Conservation (phyloP, 2,888 invertebrate species). For the Andrena minutula region DNA sequence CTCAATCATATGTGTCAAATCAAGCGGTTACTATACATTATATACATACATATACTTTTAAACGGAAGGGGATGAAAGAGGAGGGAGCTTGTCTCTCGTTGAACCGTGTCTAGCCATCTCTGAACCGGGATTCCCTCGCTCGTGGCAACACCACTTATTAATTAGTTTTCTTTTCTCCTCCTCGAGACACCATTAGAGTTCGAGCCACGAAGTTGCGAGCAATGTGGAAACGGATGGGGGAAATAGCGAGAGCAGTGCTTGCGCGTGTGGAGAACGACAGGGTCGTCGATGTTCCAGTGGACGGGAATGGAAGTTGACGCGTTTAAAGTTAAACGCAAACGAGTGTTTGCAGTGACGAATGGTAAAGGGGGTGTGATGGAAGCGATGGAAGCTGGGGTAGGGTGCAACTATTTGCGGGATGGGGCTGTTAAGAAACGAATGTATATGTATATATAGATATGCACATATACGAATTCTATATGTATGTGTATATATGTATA, state of each 20-base stretch:
- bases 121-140: conserved; percentile 24
- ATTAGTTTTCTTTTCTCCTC: conserved; percentile 30
- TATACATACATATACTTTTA: conserved; percentile 45
- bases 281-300: background rate
- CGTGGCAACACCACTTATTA: conserved; percentile 37
- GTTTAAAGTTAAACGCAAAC: too few relatives aligned
- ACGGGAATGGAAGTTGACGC: background rate
- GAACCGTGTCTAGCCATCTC: conserved; percentile 20
- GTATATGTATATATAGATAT: conserved; percentile 64
- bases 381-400: background rate
- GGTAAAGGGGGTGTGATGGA: conserved; percentile 2
- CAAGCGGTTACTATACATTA: conserved; percentile 72
- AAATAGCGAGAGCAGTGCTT: background rate
- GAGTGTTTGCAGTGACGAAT: background rate
- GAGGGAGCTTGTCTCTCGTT: conserved; percentile 72
- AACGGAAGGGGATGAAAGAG: conserved; percentile 5
- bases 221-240: background rate
- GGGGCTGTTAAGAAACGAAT: conserved; percentile 57
- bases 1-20: conserved; percentile 85
- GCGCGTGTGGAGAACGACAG: background rate
- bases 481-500: conserved; percentile 63
- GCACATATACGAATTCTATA: conserved; percentile 50
- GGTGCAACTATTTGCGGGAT: conserved; percentile 25
- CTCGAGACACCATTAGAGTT: conserved; percentile 50
- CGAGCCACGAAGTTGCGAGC: conserved; percentile 23